These are phyloP conservation scores for Drosophila pectinifera DNA, from an alignment of 1,140 invertebrate genomes.

Conservation along the genomic window DNA sequence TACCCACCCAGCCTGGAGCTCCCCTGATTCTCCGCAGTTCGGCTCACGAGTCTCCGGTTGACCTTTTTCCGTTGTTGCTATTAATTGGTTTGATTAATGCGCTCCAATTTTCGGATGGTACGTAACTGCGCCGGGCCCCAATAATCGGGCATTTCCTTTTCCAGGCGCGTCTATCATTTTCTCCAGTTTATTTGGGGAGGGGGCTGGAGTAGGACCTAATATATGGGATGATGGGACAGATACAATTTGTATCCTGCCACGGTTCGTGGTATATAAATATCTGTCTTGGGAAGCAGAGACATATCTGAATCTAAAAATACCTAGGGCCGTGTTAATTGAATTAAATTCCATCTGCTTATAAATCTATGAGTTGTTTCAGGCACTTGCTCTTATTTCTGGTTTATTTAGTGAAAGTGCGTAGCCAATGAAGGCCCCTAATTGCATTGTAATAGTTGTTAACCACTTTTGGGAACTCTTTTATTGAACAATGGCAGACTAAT, in stretches of 20 bases:
- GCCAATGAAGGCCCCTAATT: not conserved
- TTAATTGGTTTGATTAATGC: conserved; percentile 82
- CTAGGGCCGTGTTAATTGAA: too few species aligned
- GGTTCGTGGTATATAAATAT: conserved; percentile 3
- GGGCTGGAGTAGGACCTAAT: not conserved
- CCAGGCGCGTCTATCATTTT: conserved; percentile 35
- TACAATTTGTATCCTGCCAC: conserved; percentile 20
- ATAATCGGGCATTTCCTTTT: conserved; percentile 33
- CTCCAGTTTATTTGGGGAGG: not conserved
- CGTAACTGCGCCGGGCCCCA: conserved; percentile 46
- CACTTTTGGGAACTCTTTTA: not conserved
- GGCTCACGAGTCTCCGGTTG: conserved; percentile 45
- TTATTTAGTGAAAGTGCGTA: not conserved
- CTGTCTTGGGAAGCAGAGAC: not conserved
- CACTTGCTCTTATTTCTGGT: not conserved
- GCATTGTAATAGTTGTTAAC: not conserved
- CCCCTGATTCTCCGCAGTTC: conserved; percentile 18
- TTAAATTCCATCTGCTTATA: too few species aligned
- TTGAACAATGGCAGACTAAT: not conserved
- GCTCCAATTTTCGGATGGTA: conserved; percentile 70
- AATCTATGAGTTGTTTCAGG: too few species aligned
- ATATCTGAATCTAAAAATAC: not conserved
- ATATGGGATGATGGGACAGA: conserved; percentile 16
- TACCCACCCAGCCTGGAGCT: too few species aligned
- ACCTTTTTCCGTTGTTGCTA: conserved; percentile 62